These are phyloP conservation scores for Anas capensis DNA, from an alignment of 2,797 vertebrate species.

Conservation along the genomic window DNA sequence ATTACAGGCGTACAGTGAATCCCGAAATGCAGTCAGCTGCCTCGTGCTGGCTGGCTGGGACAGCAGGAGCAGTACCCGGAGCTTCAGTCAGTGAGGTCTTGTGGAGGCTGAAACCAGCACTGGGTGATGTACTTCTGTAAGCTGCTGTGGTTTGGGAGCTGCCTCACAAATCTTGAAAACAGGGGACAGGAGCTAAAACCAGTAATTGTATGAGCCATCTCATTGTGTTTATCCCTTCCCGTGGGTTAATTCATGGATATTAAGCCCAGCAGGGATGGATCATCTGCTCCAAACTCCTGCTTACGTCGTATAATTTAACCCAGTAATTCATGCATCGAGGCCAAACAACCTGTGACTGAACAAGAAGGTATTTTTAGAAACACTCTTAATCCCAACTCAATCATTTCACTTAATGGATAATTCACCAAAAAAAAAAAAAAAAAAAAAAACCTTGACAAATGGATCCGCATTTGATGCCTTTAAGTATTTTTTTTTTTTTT, in stretches of 20 bases:
- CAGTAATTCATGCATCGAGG: accelerated
- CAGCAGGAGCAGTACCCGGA: not conserved
- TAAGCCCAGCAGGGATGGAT: not conserved
- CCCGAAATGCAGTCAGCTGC: not conserved
- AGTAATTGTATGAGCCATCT: not conserved
- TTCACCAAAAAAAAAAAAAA: not conserved
- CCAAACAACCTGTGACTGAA: not conserved
- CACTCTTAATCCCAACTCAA: not conserved
- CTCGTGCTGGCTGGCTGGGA: not conserved
- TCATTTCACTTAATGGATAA: not conserved
- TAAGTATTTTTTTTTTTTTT: too few species aligned
- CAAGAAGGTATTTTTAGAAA: not conserved
- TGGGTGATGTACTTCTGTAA: not conserved
- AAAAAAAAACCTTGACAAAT: too few species aligned
- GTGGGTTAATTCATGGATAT: not conserved
- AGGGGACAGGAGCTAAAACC: not conserved
- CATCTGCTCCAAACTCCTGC: not conserved
- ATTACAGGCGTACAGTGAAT: not conserved
- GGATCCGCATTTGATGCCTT: too few species aligned
- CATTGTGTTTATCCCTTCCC: not conserved
- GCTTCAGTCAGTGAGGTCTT: not conserved
- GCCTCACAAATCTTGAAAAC: not conserved
- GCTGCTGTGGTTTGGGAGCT: not conserved
- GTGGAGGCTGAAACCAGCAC: not conserved
- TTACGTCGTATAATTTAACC: not conserved